These are phyloP conservation scores for Cynopterus sphinx DNA, from an alignment of 2,797 vertebrate species.

Conservation along the genomic window DNA sequence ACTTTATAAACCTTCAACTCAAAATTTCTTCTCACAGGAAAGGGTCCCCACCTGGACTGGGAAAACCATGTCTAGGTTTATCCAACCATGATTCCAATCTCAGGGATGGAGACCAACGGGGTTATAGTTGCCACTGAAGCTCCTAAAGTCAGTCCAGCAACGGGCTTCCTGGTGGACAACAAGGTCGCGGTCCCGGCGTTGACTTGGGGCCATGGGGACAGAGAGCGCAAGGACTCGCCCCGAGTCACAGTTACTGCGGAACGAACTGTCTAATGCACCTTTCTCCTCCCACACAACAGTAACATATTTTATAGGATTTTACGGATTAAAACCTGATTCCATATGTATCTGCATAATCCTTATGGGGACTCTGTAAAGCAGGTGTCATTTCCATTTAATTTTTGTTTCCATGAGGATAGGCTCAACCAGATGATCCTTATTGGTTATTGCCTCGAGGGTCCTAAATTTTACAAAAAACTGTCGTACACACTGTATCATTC, in stretches of 20 bases:
- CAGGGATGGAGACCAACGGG: background rate
- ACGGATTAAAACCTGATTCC: background rate
- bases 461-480: background rate
- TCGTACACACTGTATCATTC: rapidly evolving
- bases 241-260: background rate
- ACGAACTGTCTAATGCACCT: background rate
- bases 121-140: background rate
- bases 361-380: background rate
- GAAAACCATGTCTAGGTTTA: background rate
- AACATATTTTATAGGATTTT: background rate
- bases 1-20: background rate
- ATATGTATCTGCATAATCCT: background rate
- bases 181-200: background rate
- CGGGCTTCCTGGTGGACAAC: background rate
- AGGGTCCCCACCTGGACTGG: background rate
- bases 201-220: background rate
- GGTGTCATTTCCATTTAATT: background rate
- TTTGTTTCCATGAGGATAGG: background rate
- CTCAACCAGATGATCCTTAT: background rate
- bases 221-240: background rate
- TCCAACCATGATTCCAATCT: background rate
- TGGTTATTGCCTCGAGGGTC: background rate
- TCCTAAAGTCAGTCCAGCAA: background rate
- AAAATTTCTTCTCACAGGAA: background rate
- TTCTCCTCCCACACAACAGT: background rate